phyloP scores from a whole-genome alignment of 2,113 vertebrate species.

The Menura novaehollandiae region DNA sequence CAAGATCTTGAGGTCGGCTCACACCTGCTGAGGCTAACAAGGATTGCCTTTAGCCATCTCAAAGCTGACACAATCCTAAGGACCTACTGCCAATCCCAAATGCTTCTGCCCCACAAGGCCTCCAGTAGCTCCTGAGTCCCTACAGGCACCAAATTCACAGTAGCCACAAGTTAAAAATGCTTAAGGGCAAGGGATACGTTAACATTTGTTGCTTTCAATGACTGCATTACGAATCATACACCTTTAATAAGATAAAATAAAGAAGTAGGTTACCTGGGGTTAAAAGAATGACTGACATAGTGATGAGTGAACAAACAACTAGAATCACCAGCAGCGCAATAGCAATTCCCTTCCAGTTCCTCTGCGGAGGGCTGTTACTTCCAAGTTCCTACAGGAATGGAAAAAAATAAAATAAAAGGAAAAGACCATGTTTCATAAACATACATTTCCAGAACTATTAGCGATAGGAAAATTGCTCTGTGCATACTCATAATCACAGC shows the following conservation, averaged over 20 bases:
- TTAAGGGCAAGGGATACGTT: background rate
- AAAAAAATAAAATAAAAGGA: constrained; percentile 59
- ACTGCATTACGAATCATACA: constrained; percentile 6
- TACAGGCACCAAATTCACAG: background rate
- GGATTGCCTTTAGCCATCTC: background rate
- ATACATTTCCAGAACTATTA: constrained; percentile 38
- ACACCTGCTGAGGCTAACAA: background rate
- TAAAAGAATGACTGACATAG: constrained; percentile 97
- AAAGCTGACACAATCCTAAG: background rate
- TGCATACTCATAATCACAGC: constrained; percentile 8
- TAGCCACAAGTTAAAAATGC: background rate
- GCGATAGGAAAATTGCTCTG: constrained; percentile 12
- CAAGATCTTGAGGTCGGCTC: background rate
- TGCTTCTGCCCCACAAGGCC: background rate
- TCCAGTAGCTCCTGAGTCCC: background rate
- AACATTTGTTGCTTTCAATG: constrained; percentile 18
- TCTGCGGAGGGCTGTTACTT: constrained; percentile 90
- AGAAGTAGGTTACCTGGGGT: constrained; percentile 86
- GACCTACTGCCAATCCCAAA: background rate
- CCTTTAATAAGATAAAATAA: constrained; percentile 37
- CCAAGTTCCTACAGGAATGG: constrained; percentile 87
- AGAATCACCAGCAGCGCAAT: constrained; percentile 98
- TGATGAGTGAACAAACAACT: constrained; percentile 97
- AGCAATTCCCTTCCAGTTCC: constrained; percentile 98
- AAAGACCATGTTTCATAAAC: constrained; percentile 51